A percentile compares a stretch with the other conserved stretches of the same genome.
Evolutionary conservation across 2,888 invertebrate genomes (phyloP).

Genomic region (Limnephilus lunatus): DNA sequence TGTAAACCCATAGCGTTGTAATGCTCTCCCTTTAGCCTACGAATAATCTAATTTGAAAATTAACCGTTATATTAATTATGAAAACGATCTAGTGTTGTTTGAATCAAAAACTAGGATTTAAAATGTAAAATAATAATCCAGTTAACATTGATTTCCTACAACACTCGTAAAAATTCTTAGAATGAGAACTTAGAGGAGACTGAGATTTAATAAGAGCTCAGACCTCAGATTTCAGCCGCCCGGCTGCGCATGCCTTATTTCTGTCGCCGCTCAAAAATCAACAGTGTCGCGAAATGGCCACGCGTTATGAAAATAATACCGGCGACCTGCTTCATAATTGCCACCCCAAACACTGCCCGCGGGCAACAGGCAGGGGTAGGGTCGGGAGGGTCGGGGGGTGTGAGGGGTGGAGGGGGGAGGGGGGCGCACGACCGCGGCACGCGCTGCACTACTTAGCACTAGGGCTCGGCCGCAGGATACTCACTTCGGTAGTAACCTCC

Average conservation of each 20-base stretch:
- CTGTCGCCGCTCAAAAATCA: constrained; percentile 32
- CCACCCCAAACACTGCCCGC: constrained; percentile 67
- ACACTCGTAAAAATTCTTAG: background rate
- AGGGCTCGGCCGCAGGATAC: constrained; percentile 27
- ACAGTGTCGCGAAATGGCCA: constrained; percentile 50
- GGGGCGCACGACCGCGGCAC: constrained; percentile 72
- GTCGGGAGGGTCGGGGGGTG: constrained; percentile 63
- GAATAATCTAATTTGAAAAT: background rate
- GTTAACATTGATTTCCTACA: background rate
- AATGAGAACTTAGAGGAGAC: background rate
- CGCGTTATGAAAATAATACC: constrained; percentile 51
- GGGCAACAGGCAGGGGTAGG: constrained; percentile 73
- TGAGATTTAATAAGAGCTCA: background rate
- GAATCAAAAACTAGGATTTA: background rate
- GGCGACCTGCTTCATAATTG: constrained; percentile 45
- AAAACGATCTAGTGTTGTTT: background rate
- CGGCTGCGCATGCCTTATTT: constrained; percentile 15
- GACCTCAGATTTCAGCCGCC: background rate
- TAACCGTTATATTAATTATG: background rate
- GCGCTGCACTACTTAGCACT: constrained; percentile 67
- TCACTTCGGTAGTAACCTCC: constrained; percentile 54
- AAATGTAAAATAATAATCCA: background rate
- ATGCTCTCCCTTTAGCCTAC: no score
- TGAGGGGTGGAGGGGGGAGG: constrained; percentile 69
- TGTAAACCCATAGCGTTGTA: background rate